Evolutionary conservation across 2,113 vertebrate species (phyloP), one percentile per base, ranked within the genome.

Genomic region (Carassius auratus): DNA sequence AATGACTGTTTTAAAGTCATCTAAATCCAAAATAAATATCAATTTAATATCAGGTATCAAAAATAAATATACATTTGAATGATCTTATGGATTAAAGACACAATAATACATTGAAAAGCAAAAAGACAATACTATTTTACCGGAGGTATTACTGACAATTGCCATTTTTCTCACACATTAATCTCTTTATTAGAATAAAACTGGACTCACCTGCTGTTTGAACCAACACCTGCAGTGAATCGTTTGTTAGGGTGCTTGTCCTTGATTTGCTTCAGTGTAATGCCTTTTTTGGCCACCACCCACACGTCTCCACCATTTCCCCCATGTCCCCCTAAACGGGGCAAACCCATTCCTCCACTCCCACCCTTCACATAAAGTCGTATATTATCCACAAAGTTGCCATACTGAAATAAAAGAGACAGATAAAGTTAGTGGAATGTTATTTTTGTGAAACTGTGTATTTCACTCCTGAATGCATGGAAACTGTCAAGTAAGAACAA

Each of bases 241-340:
- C 96, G 93, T 87, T 97, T 99, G 13, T 91, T 86, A n/a, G 97
- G 96, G 85, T 95, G 94, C 77, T 90, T 95, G 74, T 96, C 93
- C 85, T 91, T 97, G 33, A 99, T 84, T 38, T 83, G 94, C 89
- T 96, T 98, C 68, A 99, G 90, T 5, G 95, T 96, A 13, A 92
- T 85, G 13, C 81, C 93, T 66, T 96, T 93, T 19, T 74, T 76
- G 5, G 97, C 97, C 10, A 97, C 86, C 64, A 98, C 89, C 96
- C 95, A 99, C 71, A 99, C 96, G 1, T 98, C 95, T 42, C 98
- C 98, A 0, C 98, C 98, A 71, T 93, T 94, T 13, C 98, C 98
- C 85, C 98, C 98, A 91, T 96, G 94, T 13, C 98, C 98, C 1
- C 98, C 98, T 0, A 98, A 94, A 0, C 96, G 96, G 21, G 97